A percentile compares a stretch with the other conserved stretches of the same genome.
phyloP scores from a whole-genome alignment of 64 coral and sea anemone genomes.

The Actinia equina region DNA sequence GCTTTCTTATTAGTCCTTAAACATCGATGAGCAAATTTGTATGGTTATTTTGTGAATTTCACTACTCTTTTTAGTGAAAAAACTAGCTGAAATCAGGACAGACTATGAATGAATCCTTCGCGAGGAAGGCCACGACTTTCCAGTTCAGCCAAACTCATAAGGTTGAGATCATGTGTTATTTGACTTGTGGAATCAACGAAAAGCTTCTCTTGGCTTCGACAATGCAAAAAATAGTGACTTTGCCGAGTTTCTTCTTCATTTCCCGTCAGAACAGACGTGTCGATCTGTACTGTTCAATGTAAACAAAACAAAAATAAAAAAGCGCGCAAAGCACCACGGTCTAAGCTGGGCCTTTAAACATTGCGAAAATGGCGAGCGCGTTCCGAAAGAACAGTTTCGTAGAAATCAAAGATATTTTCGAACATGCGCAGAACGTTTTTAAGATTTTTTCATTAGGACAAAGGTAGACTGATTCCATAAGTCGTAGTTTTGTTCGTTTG shows the following conservation, averaged over 20 bases:
- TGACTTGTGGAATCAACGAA: conserved; percentile 23
- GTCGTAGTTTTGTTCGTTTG: too few species aligned
- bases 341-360: too few species aligned
- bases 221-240: conserved; percentile 24
- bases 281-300: too few species aligned
- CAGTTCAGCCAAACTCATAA: background rate
- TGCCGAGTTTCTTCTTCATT: conserved; percentile 39
- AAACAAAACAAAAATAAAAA: too few species aligned
- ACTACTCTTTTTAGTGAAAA: background rate
- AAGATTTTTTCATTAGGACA: too few species aligned
- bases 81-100: background rate
- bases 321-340: too few species aligned
- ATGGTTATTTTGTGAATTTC: background rate
- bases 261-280: background rate
- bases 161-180: background rate
- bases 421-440: too few species aligned
- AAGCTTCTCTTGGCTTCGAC: conserved; percentile 1
- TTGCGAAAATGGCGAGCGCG: too few species aligned
- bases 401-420: too few species aligned
- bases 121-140: background rate
- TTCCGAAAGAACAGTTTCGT: too few species aligned
- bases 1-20: background rate
- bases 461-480: too few species aligned
- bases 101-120: background rate
- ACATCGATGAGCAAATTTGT: background rate